These are phyloP conservation scores for Paralvinella palmiformis DNA, from an alignment of 1,140 invertebrate genomes.

Conservation along the genomic window DNA sequence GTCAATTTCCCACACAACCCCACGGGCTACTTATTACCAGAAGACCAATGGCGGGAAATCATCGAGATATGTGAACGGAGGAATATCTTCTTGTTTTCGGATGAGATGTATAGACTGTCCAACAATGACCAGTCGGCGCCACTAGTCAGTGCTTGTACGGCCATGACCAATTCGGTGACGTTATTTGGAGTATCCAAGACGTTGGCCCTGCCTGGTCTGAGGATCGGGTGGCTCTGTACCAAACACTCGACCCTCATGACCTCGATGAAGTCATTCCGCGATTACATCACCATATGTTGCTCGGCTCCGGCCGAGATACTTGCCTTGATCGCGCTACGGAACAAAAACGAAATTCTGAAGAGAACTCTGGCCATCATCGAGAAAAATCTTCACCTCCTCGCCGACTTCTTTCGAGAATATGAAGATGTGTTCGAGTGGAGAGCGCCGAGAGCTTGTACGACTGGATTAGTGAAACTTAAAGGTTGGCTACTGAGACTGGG, in stretches of 20 bases:
- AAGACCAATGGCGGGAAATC: neutral
- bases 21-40: neutral
- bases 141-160: neutral
- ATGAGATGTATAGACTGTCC: neutral
- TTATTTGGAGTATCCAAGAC: neutral
- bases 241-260: neutral
- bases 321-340: neutral
- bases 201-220: neutral
- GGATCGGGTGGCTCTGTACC: conserved; percentile 1
- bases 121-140: neutral
- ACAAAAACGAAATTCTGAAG: neutral
- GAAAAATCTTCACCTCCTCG: neutral
- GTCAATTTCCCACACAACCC: conserved; percentile 6
- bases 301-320: neutral
- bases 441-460: neutral
- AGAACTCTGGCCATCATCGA: neutral
- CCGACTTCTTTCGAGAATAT: neutral
- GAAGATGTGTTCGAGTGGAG: neutral
- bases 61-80: neutral
- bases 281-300: conserved; percentile 1
- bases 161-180: neutral
- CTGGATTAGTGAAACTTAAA: neutral
- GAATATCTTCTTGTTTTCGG: neutral
- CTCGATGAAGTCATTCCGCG: neutral
- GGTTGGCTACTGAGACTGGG: neutral